phyloP scores from a whole-genome alignment of 2,797 vertebrate species.

The Botia almorhae region DNA sequence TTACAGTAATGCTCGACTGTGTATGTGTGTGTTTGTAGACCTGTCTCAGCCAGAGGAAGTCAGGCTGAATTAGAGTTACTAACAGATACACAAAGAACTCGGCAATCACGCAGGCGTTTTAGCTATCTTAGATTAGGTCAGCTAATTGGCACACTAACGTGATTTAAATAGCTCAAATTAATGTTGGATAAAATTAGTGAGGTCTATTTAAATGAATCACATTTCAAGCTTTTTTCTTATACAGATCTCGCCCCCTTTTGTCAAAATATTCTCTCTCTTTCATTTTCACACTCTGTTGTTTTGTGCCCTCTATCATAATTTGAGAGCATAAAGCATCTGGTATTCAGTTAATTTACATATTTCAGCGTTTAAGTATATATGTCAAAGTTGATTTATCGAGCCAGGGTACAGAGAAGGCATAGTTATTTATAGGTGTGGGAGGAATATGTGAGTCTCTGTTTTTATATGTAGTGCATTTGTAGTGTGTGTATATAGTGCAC shows the following conservation, averaged over 20 bases:
- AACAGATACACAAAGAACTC: slow-evolving; percentile 58
- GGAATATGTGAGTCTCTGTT: not conserved
- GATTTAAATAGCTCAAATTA: slow-evolving; percentile 64
- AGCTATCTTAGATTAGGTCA: slow-evolving; percentile 53
- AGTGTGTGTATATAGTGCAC: not conserved
- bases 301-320: slow-evolving; percentile 15
- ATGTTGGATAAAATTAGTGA: slow-evolving; percentile 56
- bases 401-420: slow-evolving; percentile 6
- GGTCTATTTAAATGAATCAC: slow-evolving; percentile 53
- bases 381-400: slow-evolving; percentile 27
- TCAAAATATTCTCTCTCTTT: slow-evolving; percentile 16
- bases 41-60: slow-evolving; percentile 38
- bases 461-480: too few species aligned
- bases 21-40: slow-evolving; percentile 4
- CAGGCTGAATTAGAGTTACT: slow-evolving; percentile 53
- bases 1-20: slow-evolving; percentile 22
- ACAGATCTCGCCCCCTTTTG: not conserved
- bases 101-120: slow-evolving; percentile 37
- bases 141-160: slow-evolving; percentile 56
- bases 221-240: slow-evolving; percentile 51
- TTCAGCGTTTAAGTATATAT: slow-evolving; percentile 31
- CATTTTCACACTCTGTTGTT: slow-evolving; percentile 3
- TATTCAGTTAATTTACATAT: slow-evolving; percentile 31
- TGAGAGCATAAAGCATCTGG: not conserved
- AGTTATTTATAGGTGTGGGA: slow-evolving; percentile 27